These are phyloP conservation scores for Tortricodes alternella DNA, from an alignment of 2,888 invertebrate species.

Conservation along the genomic window DNA sequence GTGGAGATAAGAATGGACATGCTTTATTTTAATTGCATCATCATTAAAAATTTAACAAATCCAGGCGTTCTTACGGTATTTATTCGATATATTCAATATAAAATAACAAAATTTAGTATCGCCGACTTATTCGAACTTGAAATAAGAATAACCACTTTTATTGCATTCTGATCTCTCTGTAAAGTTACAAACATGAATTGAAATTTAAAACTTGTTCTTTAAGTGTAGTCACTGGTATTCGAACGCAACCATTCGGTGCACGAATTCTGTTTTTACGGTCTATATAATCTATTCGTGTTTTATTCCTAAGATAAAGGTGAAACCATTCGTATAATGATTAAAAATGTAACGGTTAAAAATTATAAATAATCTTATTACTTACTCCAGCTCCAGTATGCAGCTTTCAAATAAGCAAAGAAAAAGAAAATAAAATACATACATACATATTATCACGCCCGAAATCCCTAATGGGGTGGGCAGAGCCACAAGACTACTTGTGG, in stretches of 20 bases:
- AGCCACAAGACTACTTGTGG: no score
- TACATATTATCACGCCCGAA: no score
- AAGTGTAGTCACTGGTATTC: slow-evolving; percentile 23
- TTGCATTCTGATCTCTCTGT: slow-evolving; percentile 27
- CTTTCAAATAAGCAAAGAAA: no score
- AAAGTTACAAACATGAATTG: slow-evolving; percentile 30
- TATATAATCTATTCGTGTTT: background rate
- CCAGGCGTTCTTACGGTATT: no score
- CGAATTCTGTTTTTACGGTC: background rate
- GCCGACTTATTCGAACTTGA: background rate
- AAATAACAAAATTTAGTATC: slow-evolving; percentile 3
- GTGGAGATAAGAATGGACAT: no score
- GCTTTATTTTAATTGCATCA: background rate
- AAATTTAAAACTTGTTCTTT: slow-evolving; percentile 25
- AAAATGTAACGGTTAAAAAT: no score
- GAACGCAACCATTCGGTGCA: slow-evolving; percentile 15
- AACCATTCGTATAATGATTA: background rate
- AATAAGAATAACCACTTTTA: slow-evolving; percentile 24
- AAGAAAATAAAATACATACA: no score
- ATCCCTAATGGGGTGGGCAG: no score
- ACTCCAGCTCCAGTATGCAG: no score
- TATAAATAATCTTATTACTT: no score
- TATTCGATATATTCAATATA: background rate
- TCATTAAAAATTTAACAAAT: no score
- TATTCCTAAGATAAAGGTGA: background rate